Evolutionary conservation across 2,888 invertebrate genomes (phyloP).

Genomic region (Leuctra nigra): DNA sequence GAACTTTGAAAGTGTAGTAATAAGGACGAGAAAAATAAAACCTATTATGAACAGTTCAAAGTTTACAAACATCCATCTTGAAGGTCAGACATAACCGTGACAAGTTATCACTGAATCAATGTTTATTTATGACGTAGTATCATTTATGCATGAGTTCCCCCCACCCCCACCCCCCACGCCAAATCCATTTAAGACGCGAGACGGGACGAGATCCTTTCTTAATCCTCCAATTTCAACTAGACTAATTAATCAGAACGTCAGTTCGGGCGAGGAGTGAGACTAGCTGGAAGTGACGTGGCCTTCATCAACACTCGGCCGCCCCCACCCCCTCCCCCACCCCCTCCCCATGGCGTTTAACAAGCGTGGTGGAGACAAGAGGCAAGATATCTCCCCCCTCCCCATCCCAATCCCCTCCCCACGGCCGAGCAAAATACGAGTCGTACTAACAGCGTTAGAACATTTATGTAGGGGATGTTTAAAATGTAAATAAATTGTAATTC

Average conservation of each 20-base stretch:
- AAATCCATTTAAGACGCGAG: neutral
- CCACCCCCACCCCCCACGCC: no score
- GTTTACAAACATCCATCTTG: neutral
- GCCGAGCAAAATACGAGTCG: no score
- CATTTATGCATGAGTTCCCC: conserved; percentile 12
- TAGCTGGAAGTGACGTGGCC: conserved; percentile 11
- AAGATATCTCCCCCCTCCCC: neutral
- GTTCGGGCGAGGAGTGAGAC: neutral
- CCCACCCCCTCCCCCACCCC: neutral
- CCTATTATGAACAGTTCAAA: no score
- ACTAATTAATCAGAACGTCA: conserved; percentile 15
- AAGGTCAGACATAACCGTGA: neutral
- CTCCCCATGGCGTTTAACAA: conserved; percentile 4
- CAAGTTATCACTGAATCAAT: neutral
- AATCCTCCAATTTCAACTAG: conserved; percentile 18
- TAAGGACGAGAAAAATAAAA: no score
- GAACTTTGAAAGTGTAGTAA: no score
- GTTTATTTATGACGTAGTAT: conserved; percentile 14
- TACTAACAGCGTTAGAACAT: no score
- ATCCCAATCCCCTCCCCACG: neutral
- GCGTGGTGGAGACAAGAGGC: conserved; percentile 5
- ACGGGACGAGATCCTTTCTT: neutral
- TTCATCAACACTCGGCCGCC: conserved; percentile 1
- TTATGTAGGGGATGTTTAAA: no score
- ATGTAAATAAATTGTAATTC: no score